These are phyloP conservation scores for Scortum barcoo DNA, from an alignment of 2,113 vertebrate species.

Conservation along the genomic window DNA sequence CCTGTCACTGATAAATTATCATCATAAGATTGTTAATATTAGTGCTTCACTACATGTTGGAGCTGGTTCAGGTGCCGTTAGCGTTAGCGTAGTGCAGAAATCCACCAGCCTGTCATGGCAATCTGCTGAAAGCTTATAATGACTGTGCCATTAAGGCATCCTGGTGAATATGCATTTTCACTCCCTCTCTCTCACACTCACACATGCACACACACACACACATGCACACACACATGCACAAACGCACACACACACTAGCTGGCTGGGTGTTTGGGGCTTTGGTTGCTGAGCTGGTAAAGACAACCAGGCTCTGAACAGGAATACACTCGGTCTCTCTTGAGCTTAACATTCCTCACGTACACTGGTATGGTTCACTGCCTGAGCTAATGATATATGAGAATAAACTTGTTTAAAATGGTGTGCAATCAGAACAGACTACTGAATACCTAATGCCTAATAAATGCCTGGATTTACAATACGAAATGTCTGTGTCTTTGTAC, in stretches of 20 bases:
- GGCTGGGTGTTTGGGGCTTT: slow-evolving; percentile 38
- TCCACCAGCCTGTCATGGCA: slow-evolving; percentile 25
- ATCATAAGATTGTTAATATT: too few species aligned
- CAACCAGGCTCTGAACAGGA: slow-evolving; percentile 16
- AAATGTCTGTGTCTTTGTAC: neutral
- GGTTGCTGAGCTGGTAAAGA: slow-evolving; percentile 28
- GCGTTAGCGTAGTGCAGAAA: too few species aligned
- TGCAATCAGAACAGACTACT: neutral
- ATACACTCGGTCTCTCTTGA: slow-evolving; percentile 24
- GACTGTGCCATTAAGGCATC: slow-evolving; percentile 29
- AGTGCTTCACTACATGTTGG: too few species aligned
- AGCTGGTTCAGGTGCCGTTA: too few species aligned
- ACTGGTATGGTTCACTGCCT: neutral
- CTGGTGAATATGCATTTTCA: slow-evolving; percentile 7
- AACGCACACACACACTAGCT: slow-evolving; percentile 27
- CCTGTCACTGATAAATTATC: too few species aligned
- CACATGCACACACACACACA: neutral
- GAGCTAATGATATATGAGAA: neutral
- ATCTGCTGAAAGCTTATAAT: slow-evolving; percentile 58
- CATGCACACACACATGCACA: too few species aligned
- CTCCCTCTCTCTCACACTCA: neutral
- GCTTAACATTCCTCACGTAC: slow-evolving; percentile 52
- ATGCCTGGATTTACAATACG: neutral
- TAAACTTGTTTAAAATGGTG: neutral
- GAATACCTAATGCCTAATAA: too few species aligned